phyloP scores from a whole-genome alignment of 2,113 vertebrate species.

The Canis aureus region DNA sequence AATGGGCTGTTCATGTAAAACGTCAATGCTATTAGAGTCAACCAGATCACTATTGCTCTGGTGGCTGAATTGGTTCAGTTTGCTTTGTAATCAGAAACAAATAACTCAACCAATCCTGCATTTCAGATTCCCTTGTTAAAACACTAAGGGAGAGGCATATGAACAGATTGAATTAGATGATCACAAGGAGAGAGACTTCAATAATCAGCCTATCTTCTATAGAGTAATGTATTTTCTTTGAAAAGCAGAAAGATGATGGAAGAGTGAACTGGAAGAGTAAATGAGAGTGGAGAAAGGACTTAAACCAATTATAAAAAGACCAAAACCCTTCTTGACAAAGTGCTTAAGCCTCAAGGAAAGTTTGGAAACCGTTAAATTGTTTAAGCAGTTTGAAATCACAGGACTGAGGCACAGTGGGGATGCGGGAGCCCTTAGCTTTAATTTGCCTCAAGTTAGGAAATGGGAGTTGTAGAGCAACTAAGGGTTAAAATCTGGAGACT shows the following conservation, averaged over 20 bases:
- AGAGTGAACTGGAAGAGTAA: not conserved
- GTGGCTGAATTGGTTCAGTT: not conserved
- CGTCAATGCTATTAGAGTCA: not conserved
- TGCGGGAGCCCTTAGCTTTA: not conserved
- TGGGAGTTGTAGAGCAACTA: not conserved
- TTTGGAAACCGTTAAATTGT: not conserved
- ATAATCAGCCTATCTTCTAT: slow-evolving; percentile 23
- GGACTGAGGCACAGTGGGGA: not conserved
- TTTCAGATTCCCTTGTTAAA: not conserved
- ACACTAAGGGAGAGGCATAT: not conserved
- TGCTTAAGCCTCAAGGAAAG: slow-evolving; percentile 20
- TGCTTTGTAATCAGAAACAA: slow-evolving; percentile 27
- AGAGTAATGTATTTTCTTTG: not conserved
- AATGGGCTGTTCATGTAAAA: not conserved
- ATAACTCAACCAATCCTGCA: not conserved
- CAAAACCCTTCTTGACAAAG: slow-evolving; percentile 1
- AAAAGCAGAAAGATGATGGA: slow-evolving; percentile 15
- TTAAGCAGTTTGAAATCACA: not conserved
- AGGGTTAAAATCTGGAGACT: not conserved
- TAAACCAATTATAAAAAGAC: not conserved
- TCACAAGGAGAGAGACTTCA: not conserved
- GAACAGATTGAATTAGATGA: not conserved
- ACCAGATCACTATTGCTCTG: not conserved
- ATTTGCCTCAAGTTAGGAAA: not conserved
- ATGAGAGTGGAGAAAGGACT: not conserved